Conservation (phyloP, 2,888 invertebrate species). For the Tinea trinotella region DNA sequence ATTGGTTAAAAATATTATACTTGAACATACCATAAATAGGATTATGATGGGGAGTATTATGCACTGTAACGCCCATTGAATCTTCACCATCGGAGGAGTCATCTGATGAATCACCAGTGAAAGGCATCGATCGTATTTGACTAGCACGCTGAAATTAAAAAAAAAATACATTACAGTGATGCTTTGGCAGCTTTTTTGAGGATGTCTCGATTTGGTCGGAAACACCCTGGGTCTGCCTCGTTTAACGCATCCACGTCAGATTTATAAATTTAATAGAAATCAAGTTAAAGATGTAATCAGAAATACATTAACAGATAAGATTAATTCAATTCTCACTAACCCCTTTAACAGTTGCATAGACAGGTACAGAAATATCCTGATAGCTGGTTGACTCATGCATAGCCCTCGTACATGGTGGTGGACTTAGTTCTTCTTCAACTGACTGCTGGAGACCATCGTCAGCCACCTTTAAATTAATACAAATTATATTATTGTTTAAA, state of each 20-base stretch:
- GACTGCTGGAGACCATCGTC: conserved; percentile 67
- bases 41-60: conserved; percentile 63
- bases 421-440: conserved; percentile 61
- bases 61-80: conserved; percentile 68
- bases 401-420: conserved; percentile 52
- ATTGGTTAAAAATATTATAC: no score
- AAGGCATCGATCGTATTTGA: conserved; percentile 96
- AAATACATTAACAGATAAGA: neutral
- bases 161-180: neutral
- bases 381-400: conserved; percentile 81
- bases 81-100: conserved; percentile 96
- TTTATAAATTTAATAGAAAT: neutral
- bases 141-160: conserved; percentile 80
- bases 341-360: conserved; percentile 96
- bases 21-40: conserved; percentile 40
- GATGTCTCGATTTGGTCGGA: no score
- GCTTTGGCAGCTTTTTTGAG: neutral
- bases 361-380: conserved; percentile 93
- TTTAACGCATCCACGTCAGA: no score
- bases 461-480: conserved; percentile 62
- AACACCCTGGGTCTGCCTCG: no score
- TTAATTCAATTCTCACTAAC: no score
- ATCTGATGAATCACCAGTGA: conserved; percentile 94
- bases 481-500: conserved; percentile 17
- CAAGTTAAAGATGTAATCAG: neutral